A percentile compares a stretch with the other conserved stretches of the same genome.
phyloP scores from a whole-genome alignment of 2,113 vertebrate species.

The Triplophysa rosa region DNA sequence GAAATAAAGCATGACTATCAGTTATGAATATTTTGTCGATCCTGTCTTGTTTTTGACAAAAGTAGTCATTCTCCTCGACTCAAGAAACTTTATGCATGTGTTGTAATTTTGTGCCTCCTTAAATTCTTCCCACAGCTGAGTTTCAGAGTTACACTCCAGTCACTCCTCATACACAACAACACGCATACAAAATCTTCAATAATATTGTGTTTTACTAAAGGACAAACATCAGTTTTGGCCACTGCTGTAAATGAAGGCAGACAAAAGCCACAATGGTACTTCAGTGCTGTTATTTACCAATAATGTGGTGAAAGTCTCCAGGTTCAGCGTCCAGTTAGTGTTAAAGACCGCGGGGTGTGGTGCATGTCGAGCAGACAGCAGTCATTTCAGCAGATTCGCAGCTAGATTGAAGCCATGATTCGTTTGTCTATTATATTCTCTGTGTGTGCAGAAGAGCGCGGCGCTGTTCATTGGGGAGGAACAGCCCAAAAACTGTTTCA shows the following conservation, averaged over 20 bases:
- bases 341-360: slow-evolving; percentile 1
- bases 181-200: too few relatives aligned
- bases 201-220: too few relatives aligned
- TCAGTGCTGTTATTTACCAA: background rate
- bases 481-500: slow-evolving; percentile 92
- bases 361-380: slow-evolving; percentile 21
- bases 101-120: too few relatives aligned
- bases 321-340: slow-evolving; percentile 1
- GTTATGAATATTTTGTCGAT: too few relatives aligned
- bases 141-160: too few relatives aligned
- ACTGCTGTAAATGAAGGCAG: background rate
- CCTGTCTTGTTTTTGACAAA: too few relatives aligned
- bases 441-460: slow-evolving; percentile 79
- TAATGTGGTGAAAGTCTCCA: background rate
- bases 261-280: background rate
- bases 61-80: too few relatives aligned
- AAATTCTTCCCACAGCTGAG: too few relatives aligned
- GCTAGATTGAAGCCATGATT: slow-evolving; percentile 41
- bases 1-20: too few relatives aligned
- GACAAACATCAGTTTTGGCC: too few relatives aligned
- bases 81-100: too few relatives aligned
- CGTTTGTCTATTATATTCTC: slow-evolving; percentile 25
- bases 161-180: too few relatives aligned
- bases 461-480: slow-evolving; percentile 91
- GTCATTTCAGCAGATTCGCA: slow-evolving; percentile 18